Evolutionary conservation across 1,140 invertebrate species (phyloP).

Genomic region (Macrobrachium nipponense): DNA sequence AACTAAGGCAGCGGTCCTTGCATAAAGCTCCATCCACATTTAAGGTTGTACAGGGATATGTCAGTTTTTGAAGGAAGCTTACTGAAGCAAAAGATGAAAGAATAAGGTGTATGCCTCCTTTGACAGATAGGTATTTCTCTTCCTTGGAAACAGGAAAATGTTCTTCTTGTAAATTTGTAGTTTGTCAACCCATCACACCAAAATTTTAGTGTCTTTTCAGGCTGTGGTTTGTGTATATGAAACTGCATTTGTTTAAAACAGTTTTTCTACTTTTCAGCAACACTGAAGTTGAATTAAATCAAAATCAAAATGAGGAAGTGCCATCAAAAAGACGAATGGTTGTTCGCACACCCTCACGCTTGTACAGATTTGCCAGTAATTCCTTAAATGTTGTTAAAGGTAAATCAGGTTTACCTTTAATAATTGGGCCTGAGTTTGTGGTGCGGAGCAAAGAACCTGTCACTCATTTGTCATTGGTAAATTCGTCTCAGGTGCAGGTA

Average conservation of each 20-base stretch:
- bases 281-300: slow-evolving; percentile 21
- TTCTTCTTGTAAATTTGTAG: too few species aligned
- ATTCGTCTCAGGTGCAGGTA: slow-evolving; percentile 37
- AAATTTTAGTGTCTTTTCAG: too few species aligned
- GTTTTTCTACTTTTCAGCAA: slow-evolving; percentile 11
- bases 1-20: too few species aligned
- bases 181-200: too few species aligned
- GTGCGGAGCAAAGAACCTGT: slow-evolving; percentile 41
- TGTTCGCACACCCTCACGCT: slow-evolving; percentile 42
- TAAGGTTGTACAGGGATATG: too few species aligned
- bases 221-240: too few species aligned
- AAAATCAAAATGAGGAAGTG: slow-evolving; percentile 1
- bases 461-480: slow-evolving; percentile 19
- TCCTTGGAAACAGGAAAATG: too few species aligned
- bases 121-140: too few species aligned
- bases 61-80: too few species aligned
- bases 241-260: background rate
- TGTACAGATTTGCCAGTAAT: slow-evolving; percentile 13
- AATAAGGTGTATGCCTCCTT: too few species aligned
- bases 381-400: background rate
- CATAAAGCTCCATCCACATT: too few species aligned
- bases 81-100: too few species aligned
- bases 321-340: slow-evolving; percentile 28
- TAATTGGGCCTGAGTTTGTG: slow-evolving; percentile 51
- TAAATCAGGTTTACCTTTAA: slow-evolving; percentile 7